Conservation (phyloP, 2,888 invertebrate genomes). For the Apotomis turbidana region DNA sequence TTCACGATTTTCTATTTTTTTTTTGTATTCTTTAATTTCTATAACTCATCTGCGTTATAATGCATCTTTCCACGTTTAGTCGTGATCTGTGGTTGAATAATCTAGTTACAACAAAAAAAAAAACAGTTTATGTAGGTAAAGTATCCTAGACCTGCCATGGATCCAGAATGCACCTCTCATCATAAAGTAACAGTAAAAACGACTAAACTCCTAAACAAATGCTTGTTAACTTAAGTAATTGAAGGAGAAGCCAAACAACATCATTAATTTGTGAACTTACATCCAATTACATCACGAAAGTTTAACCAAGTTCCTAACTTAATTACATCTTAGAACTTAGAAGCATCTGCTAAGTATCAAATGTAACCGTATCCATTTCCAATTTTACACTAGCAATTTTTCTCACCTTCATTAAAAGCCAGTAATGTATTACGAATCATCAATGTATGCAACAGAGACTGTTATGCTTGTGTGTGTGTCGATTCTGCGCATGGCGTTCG, state of each 20-base stretch:
- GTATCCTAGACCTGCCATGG: no score
- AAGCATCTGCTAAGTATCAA: slow-evolving; percentile 19
- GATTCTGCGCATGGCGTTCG: slow-evolving; percentile 18
- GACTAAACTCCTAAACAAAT: neutral
- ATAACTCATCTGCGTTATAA: no score
- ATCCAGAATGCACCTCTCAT: neutral
- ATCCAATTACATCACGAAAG: slow-evolving; percentile 27
- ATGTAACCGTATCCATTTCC: slow-evolving; percentile 10
- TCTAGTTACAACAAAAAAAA: no score
- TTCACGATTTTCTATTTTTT: no score
- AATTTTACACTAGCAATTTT: neutral
- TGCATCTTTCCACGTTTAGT: no score
- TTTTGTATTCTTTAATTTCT: no score
- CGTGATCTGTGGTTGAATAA: no score
- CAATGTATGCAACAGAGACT: neutral
- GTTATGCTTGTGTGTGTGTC: slow-evolving; percentile 5
- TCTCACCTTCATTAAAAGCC: neutral
- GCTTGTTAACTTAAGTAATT: slow-evolving; percentile 13
- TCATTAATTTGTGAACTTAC: slow-evolving; percentile 18
- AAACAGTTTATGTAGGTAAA: no score
- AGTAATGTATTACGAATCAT: slow-evolving; percentile 6
- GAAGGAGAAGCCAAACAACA: slow-evolving; percentile 12
- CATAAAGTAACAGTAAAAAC: neutral
- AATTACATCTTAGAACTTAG: slow-evolving; percentile 27
- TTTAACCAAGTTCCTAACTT: slow-evolving; percentile 33